Conservation (phyloP, 2,113 vertebrate genomes). For the Maylandia zebra region DNA sequence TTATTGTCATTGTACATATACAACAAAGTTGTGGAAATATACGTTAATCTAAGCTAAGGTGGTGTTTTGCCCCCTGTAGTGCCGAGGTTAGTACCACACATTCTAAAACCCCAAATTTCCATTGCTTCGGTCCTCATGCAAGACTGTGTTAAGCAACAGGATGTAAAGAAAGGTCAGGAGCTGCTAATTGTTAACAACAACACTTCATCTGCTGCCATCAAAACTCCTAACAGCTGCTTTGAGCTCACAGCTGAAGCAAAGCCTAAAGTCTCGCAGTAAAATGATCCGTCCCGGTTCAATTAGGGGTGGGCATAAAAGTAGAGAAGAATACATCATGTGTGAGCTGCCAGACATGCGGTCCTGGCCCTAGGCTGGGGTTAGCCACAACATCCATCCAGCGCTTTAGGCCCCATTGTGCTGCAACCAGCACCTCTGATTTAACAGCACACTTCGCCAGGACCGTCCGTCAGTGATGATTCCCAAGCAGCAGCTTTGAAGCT, state of each 20-base stretch:
- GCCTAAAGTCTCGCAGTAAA: neutral
- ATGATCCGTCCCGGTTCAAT: neutral
- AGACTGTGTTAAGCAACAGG: neutral
- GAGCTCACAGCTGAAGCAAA: neutral
- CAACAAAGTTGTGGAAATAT: neutral
- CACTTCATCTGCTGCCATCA: neutral
- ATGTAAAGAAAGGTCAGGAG: neutral
- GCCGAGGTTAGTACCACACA: neutral
- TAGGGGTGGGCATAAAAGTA: slow-evolving; percentile 30
- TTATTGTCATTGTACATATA: neutral
- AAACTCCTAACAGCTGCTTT: neutral
- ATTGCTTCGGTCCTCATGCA: neutral
- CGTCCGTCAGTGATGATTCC: neutral
- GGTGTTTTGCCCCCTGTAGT: neutral
- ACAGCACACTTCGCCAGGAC: neutral
- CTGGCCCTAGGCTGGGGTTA: neutral
- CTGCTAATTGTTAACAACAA: neutral
- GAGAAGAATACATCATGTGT: neutral
- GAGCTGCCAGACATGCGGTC: neutral
- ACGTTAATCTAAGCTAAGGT: neutral
- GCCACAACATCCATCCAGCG: neutral
- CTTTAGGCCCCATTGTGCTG: neutral
- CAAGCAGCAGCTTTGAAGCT: slow-evolving; percentile 44
- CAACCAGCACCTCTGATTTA: slow-evolving; percentile 26
- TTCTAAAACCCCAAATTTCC: neutral